Conservation (phyloP, 1,140 invertebrate genomes). For the Nasonia giraulti region DNA sequence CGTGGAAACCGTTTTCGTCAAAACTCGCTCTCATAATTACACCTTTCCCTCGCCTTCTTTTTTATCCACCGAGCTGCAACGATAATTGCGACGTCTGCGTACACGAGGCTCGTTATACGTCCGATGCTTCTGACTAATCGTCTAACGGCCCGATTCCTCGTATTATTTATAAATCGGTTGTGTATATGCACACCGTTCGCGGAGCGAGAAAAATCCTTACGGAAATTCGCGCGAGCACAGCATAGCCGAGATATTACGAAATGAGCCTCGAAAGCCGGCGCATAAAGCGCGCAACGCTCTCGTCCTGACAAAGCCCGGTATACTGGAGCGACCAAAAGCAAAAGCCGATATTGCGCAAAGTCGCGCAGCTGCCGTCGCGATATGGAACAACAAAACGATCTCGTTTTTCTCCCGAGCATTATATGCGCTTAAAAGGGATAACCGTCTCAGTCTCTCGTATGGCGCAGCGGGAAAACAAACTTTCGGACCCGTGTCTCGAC, state of each 20-base stretch:
- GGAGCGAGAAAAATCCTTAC: neutral
- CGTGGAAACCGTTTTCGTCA: slow-evolving; percentile 16
- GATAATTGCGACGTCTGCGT: neutral
- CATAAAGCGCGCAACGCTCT: no score
- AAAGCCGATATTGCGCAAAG: neutral
- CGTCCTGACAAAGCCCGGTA: neutral
- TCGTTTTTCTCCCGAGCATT: neutral
- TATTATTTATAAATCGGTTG: neutral
- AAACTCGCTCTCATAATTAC: slow-evolving; percentile 14
- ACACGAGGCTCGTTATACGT: neutral
- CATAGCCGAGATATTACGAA: neutral
- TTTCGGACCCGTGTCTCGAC: neutral
- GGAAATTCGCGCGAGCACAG: neutral
- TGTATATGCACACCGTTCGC: no score
- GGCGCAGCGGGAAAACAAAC: neutral
- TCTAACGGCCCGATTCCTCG: neutral
- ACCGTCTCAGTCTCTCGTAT: neutral
- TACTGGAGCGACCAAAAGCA: neutral
- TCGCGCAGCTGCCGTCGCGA: slow-evolving; percentile 4
- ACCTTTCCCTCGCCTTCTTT: neutral
- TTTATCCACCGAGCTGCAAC: neutral
- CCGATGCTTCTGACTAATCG: neutral
- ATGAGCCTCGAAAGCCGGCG: neutral
- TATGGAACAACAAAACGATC: slow-evolving; percentile 27
- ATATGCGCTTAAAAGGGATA: neutral